Evolutionary conservation across 2,888 invertebrate genomes (phyloP).

Genomic region (Neoaliturus tenellus): DNA sequence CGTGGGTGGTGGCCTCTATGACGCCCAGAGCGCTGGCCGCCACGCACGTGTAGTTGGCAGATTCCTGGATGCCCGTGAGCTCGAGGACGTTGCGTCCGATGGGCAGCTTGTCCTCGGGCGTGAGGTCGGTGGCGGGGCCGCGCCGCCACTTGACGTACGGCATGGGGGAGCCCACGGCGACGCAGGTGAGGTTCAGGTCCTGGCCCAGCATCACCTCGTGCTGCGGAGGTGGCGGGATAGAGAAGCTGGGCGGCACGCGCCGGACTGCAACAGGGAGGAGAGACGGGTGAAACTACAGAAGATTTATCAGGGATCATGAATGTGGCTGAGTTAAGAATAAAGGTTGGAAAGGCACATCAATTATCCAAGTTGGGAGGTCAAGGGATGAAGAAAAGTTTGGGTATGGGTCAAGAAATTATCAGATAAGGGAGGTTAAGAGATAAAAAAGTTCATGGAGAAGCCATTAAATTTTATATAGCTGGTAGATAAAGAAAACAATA

Average conservation of each 20-base stretch:
- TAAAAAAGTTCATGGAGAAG: no score
- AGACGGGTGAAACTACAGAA: no score
- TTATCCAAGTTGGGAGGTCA: no score
- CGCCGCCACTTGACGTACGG: conserved; percentile 97
- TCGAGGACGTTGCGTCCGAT: conserved; percentile 91
- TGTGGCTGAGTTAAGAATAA: no score
- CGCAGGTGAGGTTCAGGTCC: conserved; percentile 95
- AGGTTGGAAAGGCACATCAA: no score
- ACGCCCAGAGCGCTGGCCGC: conserved; percentile 96
- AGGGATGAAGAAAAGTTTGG: no score
- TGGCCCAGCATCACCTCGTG: conserved; percentile 95
- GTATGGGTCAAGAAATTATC: no score
- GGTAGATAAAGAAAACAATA: no score
- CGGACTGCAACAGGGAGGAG: conserved; percentile 89
- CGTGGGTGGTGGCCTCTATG: conserved; percentile 90
- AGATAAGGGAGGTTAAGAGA: no score
- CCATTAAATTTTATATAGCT: no score
- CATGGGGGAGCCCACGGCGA: conserved; percentile 99
- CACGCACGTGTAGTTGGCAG: conserved; percentile 97
- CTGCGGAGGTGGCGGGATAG: conserved; percentile 89
- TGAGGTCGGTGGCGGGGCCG: conserved; percentile 87
- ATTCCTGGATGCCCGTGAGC: conserved; percentile 91
- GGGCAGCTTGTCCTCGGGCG: conserved; percentile 91
- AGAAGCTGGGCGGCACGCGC: conserved; percentile 96
- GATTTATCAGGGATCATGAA: no score